phyloP scores from a whole-genome alignment of 1,140 invertebrate species.

The Apis florea region DNA sequence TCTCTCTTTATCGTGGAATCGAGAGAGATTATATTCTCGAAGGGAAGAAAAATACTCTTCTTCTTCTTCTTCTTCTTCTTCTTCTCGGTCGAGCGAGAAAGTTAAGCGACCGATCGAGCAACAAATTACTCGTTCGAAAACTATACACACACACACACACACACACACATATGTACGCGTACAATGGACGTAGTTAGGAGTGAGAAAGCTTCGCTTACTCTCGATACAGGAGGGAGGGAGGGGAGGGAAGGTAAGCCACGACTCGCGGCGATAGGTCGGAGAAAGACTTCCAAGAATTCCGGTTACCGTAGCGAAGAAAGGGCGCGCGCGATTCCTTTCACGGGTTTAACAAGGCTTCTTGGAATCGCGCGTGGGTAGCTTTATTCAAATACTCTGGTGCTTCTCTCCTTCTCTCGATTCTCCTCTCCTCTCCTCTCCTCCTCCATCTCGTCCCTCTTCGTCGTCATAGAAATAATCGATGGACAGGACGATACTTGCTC shows the following conservation, averaged over 20 bases:
- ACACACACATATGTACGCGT: no score
- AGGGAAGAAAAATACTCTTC: no score
- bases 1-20: no score
- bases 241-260: not conserved
- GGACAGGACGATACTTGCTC: not conserved
- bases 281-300: conserved; percentile 31
- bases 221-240: not conserved
- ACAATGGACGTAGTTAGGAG: not conserved
- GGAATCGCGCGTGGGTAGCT: conserved; percentile 41
- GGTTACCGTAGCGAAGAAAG: conserved; percentile 34
- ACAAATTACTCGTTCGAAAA: no score
- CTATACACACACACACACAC: no score
- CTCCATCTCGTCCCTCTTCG: not conserved
- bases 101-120: no score
- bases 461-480: conserved; percentile 27
- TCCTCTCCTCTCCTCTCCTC: not conserved
- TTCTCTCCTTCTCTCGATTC: not conserved
- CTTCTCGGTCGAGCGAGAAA: no score
- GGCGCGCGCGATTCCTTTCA: conserved; percentile 23
- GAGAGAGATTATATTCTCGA: no score
- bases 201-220: not conserved
- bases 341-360: conserved; percentile 29
- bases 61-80: no score
- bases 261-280: not conserved
- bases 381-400: conserved; percentile 29